A percentile compares a stretch with the other conserved stretches of the same genome.
These are phyloP conservation scores for Dicrostonyx torquatus DNA, from an alignment of 2,797 vertebrate species.

Conservation along the genomic window DNA sequence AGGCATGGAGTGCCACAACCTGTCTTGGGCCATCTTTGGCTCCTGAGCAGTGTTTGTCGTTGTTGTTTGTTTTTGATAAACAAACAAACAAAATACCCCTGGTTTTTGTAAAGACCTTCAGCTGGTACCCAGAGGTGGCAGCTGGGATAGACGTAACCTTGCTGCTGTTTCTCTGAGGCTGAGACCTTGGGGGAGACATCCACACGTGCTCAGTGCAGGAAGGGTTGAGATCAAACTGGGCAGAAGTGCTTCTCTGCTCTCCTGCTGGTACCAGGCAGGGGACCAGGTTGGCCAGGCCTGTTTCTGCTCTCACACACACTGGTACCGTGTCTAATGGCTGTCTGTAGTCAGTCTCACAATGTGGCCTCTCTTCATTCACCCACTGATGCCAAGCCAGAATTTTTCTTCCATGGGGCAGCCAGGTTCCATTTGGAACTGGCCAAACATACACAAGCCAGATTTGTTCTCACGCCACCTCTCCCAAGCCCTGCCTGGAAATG, in stretches of 20 bases:
- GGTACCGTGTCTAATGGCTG: background rate
- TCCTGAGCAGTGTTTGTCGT: background rate
- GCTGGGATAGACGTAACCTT: background rate
- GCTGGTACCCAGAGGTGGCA: background rate
- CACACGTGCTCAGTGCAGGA: background rate
- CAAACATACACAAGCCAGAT: background rate
- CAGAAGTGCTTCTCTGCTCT: background rate
- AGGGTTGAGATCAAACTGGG: background rate
- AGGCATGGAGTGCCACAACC: fast-evolving
- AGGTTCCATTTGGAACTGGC: background rate
- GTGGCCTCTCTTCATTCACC: background rate
- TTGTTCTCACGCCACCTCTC: background rate
- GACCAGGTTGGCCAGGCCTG: background rate
- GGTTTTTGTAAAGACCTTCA: background rate
- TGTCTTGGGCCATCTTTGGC: background rate
- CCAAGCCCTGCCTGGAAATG: background rate
- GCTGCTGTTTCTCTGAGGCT: background rate
- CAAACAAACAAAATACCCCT: background rate
- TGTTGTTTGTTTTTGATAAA: background rate
- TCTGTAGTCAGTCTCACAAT: background rate
- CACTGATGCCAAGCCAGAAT: fast-evolving
- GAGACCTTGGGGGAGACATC: background rate
- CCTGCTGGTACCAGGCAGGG: background rate
- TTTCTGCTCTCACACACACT: background rate
- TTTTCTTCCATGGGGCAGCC: fast-evolving